Percentiles rank a stretch among this genome's conserved stretches.
These are phyloP conservation scores for Tetramorium alpestre DNA, from an alignment of 1,140 invertebrate species.

Conservation along the genomic window DNA sequence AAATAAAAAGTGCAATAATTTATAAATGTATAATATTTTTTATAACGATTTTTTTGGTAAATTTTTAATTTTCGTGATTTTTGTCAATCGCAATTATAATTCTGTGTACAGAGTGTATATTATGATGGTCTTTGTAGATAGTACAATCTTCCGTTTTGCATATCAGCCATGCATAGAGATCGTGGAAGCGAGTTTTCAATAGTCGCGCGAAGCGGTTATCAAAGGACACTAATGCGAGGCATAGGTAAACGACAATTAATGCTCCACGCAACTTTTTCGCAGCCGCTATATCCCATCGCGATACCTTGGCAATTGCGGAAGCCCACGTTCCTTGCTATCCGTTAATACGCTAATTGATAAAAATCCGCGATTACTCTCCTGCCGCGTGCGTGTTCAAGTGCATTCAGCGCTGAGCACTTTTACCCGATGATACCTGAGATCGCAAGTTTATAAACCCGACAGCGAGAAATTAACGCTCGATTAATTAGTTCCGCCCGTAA, in stretches of 20 bases:
- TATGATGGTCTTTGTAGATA: neutral
- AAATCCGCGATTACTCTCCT: neutral
- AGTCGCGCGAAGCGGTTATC: conserved; percentile 7
- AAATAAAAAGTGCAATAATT: neutral
- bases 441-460: conserved; percentile 6
- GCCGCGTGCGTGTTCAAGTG: neutral
- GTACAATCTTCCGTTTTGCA: neutral
- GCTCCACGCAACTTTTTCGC: conserved; percentile 4
- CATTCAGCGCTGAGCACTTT: conserved; percentile 9
- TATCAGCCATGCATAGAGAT: neutral
- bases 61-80: neutral
- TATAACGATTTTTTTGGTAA: neutral
- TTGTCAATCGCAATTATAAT: neutral
- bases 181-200: neutral
- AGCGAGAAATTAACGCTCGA: conserved; percentile 24
- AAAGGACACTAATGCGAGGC: conserved; percentile 15
- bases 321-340: neutral
- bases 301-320: conserved; percentile 34
- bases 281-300: neutral
- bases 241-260: conserved; percentile 46
- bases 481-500: conserved; percentile 11
- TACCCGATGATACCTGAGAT: conserved; percentile 7
- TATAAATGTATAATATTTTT: neutral
- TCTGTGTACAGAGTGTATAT: neutral
- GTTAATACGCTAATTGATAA: conserved; percentile 40